Percentiles rank a stretch among this genome's conserved stretches.
Evolutionary conservation across 2,797 vertebrate species (phyloP).

Genomic region (Spheniscus humboldti): DNA sequence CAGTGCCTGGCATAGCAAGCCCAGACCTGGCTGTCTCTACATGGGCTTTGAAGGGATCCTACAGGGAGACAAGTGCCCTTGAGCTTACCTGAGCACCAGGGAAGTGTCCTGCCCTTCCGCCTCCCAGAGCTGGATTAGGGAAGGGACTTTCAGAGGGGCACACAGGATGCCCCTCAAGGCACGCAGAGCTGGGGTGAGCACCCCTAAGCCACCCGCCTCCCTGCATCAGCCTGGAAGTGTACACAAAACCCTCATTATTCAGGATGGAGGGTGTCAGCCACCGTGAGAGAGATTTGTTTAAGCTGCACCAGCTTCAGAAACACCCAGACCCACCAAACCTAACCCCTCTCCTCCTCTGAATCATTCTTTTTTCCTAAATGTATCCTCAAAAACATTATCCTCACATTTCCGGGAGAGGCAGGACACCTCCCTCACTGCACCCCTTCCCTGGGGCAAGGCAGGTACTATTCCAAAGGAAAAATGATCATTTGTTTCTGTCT

Average conservation of each 20-base stretch:
- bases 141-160: background rate
- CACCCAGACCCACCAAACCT: background rate
- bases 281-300: background rate
- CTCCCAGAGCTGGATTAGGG: background rate
- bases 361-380: background rate
- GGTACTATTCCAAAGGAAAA: background rate
- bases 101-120: background rate
- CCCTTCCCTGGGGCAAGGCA: background rate
- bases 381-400: background rate
- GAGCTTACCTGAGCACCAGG: background rate
- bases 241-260: background rate
- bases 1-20: background rate
- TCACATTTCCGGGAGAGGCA: background rate
- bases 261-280: background rate
- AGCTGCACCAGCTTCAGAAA: background rate
- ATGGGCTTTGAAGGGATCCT: background rate
- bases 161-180: background rate
- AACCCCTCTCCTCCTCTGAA: background rate
- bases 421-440: background rate
- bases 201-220: no score
- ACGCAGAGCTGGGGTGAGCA: background rate
- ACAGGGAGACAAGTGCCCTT: background rate
- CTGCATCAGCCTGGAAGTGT: background rate
- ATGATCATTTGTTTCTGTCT: background rate
- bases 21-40: background rate